Conservation (phyloP, 2,888 invertebrate genomes). For the Vandiemenella viatica region DNA sequence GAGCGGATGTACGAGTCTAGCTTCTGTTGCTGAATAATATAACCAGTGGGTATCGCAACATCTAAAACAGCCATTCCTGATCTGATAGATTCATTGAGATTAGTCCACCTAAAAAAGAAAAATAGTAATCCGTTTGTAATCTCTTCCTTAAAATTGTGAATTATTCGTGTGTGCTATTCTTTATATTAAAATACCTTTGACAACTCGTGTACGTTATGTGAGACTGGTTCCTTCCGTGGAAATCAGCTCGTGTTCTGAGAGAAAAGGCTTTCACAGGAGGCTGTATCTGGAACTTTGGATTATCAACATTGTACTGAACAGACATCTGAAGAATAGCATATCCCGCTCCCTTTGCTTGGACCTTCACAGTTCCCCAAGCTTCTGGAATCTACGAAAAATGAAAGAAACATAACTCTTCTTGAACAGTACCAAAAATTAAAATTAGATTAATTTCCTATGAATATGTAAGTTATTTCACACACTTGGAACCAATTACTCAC, state of each 20-base stretch:
- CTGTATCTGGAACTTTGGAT: conserved; percentile 63
- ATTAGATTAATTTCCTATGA: not conserved
- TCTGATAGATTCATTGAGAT: conserved; percentile 57
- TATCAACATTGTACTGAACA: conserved; percentile 82
- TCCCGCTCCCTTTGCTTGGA: conserved; percentile 85
- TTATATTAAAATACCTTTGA: conserved; percentile 48
- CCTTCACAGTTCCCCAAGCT: conserved; percentile 89
- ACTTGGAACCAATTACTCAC: conserved; percentile 28
- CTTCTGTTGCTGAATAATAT: conserved; percentile 78
- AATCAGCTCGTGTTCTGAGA: conserved; percentile 55
- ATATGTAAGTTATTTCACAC: not conserved
- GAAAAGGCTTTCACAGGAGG: conserved; percentile 73
- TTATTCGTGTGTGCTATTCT: not conserved
- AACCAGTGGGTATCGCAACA: conserved; percentile 77
- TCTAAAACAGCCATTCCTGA: conserved; percentile 82
- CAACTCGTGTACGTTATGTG: conserved; percentile 76
- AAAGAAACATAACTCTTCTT: not conserved
- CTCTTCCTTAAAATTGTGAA: not conserved
- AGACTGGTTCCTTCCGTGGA: conserved; percentile 84
- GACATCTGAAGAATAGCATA: conserved; percentile 87
- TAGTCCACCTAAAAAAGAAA: conserved; percentile 51
- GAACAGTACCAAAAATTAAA: not conserved
- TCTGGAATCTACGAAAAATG: conserved; percentile 54
- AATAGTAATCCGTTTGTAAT: not conserved
- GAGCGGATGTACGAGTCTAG: conserved; percentile 72